Evolutionary conservation across 2,888 invertebrate species (phyloP).

Genomic region (Drosophila pseudotalamancana): DNA sequence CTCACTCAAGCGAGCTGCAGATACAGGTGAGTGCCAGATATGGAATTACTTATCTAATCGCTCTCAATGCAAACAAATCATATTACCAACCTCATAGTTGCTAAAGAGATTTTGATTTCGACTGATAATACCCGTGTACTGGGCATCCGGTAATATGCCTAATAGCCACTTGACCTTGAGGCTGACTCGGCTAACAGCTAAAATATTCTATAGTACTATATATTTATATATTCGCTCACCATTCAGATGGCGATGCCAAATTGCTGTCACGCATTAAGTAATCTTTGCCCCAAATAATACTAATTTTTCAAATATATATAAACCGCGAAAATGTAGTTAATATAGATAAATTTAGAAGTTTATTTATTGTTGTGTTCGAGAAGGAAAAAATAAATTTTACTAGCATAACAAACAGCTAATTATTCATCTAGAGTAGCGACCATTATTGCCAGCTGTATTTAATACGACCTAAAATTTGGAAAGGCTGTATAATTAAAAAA

Average conservation of each 20-base stretch:
- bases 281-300: constrained; percentile 25
- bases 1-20: neutral
- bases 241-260: neutral
- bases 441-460: constrained; percentile 4
- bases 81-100: constrained; percentile 3
- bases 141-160: neutral
- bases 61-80: constrained; percentile 31
- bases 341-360: constrained; percentile 1
- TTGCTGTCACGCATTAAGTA: constrained; percentile 5
- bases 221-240: neutral
- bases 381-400: too few species aligned
- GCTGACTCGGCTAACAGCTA: neutral
- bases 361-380: too few species aligned
- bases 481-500: neutral
- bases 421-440: too few species aligned
- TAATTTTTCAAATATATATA: constrained; percentile 11
- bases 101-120: constrained; percentile 5
- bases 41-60: constrained; percentile 31
- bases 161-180: constrained; percentile 25
- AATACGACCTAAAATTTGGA: neutral
- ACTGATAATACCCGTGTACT: constrained; percentile 11
- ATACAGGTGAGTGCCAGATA: constrained; percentile 36
- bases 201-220: neutral
- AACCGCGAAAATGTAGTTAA: constrained; percentile 10
- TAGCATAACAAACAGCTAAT: too few species aligned